Conservation (phyloP, 2,113 vertebrate species). For the Hassar affinis region DNA sequence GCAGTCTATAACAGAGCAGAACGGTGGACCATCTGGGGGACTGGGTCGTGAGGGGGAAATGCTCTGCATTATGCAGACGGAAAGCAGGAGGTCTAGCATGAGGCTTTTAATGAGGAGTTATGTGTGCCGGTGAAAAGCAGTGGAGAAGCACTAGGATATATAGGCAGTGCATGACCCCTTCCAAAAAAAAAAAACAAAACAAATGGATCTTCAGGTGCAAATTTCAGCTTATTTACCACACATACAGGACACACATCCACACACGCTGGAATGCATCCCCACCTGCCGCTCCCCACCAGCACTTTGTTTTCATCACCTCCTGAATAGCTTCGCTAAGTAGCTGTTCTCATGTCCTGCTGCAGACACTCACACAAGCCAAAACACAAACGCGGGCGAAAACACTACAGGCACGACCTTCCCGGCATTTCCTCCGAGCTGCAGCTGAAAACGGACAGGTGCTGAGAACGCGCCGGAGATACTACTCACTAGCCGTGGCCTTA, state of each 20-base stretch:
- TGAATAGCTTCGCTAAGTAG: constrained; percentile 16
- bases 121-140: constrained; percentile 30
- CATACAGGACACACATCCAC: background rate
- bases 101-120: constrained; percentile 40
- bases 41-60: background rate
- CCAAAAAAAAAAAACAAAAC: no score
- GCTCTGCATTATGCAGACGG: constrained; percentile 12
- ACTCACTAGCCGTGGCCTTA: background rate
- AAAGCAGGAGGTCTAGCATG: constrained; percentile 25
- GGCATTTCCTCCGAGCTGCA: background rate
- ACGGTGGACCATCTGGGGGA: constrained; percentile 10
- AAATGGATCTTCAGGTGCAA: constrained; percentile 14
- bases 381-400: constrained; percentile 12
- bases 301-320: background rate
- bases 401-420: background rate
- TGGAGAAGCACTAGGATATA: background rate
- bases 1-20: constrained; percentile 16
- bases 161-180: background rate
- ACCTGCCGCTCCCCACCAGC: background rate
- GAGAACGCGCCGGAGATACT: background rate
- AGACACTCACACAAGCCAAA: constrained; percentile 26
- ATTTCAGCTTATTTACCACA: background rate
- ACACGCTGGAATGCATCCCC: background rate
- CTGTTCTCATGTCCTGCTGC: background rate
- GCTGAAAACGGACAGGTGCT: constrained; percentile 37